Evolutionary conservation across 2,888 invertebrate species (phyloP), one percentile per base, ranked within the genome.

Genomic region (Plagiodera versicolora): DNA sequence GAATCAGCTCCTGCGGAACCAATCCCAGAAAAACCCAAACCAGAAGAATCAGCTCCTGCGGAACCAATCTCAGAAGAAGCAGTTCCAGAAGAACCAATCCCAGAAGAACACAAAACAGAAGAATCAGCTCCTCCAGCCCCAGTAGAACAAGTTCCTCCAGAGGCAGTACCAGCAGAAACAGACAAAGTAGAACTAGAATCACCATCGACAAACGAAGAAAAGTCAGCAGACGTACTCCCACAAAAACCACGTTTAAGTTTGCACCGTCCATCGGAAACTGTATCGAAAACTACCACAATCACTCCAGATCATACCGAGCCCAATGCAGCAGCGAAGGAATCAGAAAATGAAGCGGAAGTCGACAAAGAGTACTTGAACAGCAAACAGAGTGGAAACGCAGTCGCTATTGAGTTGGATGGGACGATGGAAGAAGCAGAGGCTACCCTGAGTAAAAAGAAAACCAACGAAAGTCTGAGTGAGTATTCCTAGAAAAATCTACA

Each of bases 341-440:
- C 28, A 44, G 24, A 35, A n/a, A 44, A 56, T 9, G 18, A 49
- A 19, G 18, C 20, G 4, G 6, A n/a, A n/a, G n/a, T n/a, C n/a
- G n/a, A n/a, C n/a, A n/a, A 60, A n/a, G 67, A 66, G 54, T 30
- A 61, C 30, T 0, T 65, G 8, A 56, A 60, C 47, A 63, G 57
- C 1, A 32, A 65, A n/a, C 68, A 71, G 60, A 65, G 65, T 39
- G 58, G 67, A 24, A 65, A 63, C 61, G 67, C 64, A 18, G 55
- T 68, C 10, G 24, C 67, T n/a, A 48, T 63, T 17, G 39, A 6
- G 14, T 45, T 19, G 8, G 30, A 57, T 47, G 51, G 60, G 58
- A 61, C 60, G 44, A 19, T 65, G 46, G 61, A 52, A 24, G 67
- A 64, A 0, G 64, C 58, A 17, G 71, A 71, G 0, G 60, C 60